Percentiles rank a stretch among this genome's conserved stretches.
These are phyloP conservation scores for Chaenodraco wilsoni DNA, from an alignment of 2,797 vertebrate genomes.

Conservation along the genomic window DNA sequence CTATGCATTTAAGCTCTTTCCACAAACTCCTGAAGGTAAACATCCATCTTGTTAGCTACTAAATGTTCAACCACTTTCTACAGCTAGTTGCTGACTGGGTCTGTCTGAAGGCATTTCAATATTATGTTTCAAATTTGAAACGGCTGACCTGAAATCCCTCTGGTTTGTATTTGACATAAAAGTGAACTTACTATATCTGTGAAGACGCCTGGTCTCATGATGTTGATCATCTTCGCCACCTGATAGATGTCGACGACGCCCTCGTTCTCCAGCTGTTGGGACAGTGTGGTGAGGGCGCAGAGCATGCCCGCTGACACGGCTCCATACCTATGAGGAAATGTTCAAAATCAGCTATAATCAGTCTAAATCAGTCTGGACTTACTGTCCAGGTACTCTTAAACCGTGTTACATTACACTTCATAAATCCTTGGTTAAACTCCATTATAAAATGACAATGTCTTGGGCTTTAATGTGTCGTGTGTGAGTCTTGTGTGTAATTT, in stretches of 20 bases:
- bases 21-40: constrained; percentile 1
- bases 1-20: not conserved
- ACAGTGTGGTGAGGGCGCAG: constrained; percentile 95
- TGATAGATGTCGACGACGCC: constrained; percentile 97
- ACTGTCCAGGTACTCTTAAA: not conserved
- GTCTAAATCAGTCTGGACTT: too few relatives aligned
- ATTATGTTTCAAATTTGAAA: not conserved
- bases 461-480: not conserved
- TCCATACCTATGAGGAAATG: constrained; percentile 86
- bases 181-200: constrained; percentile 94
- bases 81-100: not conserved
- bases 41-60: not conserved
- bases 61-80: not conserved
- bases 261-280: constrained; percentile 98
- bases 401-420: not conserved
- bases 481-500: not conserved
- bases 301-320: constrained; percentile 95
- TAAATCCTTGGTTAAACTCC: not conserved
- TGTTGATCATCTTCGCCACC: constrained; percentile 99
- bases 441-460: not conserved
- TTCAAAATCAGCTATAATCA: constrained; percentile 3
- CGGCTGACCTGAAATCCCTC: not conserved
- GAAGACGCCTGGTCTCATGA: constrained; percentile 99
- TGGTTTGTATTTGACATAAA: not conserved
- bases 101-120: not conserved